Evolutionary conservation across 1,140 invertebrate species (phyloP), one percentile per base, ranked within the genome.

Genomic region (Aphaenogaster floridana): DNA sequence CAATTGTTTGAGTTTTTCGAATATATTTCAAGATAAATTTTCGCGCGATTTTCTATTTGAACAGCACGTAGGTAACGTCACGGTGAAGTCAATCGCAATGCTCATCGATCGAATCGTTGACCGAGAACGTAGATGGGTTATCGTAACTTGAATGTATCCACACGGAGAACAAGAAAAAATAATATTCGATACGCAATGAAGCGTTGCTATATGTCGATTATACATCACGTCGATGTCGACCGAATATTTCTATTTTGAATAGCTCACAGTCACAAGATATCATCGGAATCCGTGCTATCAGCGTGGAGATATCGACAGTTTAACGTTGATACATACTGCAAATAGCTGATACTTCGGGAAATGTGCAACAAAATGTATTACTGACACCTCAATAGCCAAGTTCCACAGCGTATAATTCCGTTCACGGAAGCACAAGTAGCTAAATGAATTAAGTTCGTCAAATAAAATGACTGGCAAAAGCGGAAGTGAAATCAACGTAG

Each of bases 21-120:
- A 59, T 71, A 28, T 36, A 45, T 28, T 50, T 13, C 9, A 72
- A 45, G 4, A 11, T 11, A 15, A 45, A 68, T 48, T 45, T 68
- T 28, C 15, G 21, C 36, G 21, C 2, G n/a, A 72, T 45, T 86
- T 74, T 72, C 54, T 80, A 59, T 66, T 79, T 72, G 28, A 69
- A 57, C 36, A 52, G 69, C n/a, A 59, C 61, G 68, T 74, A 21
- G 21, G 21, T 21, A 76, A 74, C 59, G 52, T 45, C 34, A 7
- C 68, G 45, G 34, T 48, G 45, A 52, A 76, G 34, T 74, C 71
- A 88, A 79, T 81, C 66, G 69, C 68, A 54, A 66, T 80, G 45
- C 61, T 77, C 72, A 85, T 89, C 86, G 87, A 89, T 86, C 86
- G 78, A 89, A 84, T 80, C 59, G 57, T n/a, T 89, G 81, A 89